Evolutionary conservation across 2,113 vertebrate genomes (phyloP).

Genomic region (Calypte anna): DNA sequence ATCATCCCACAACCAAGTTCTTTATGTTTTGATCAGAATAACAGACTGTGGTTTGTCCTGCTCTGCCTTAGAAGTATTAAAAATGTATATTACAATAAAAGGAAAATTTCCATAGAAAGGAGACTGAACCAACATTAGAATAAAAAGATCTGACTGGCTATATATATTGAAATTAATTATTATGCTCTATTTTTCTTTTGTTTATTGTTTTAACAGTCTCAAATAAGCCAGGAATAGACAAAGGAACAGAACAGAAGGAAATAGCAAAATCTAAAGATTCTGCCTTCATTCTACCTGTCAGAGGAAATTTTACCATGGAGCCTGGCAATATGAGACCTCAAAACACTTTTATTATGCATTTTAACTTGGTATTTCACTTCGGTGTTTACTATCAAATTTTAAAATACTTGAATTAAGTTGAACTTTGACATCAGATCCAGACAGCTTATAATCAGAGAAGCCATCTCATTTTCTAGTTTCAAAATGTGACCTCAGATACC

Average conservation of each 20-base stretch:
- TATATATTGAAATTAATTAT: background rate
- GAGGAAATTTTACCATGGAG: background rate
- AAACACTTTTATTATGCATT: background rate
- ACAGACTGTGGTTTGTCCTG: background rate
- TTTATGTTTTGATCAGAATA: background rate
- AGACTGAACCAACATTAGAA: background rate
- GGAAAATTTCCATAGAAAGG: background rate
- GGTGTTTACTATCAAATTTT: background rate
- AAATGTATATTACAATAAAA: background rate
- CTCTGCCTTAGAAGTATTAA: background rate
- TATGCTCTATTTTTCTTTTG: background rate
- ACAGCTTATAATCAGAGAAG: background rate
- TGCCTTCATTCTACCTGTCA: background rate
- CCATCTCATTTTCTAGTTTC: background rate
- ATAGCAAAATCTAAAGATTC: background rate
- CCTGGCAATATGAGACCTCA: background rate
- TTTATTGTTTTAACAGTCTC: background rate
- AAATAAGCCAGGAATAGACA: background rate
- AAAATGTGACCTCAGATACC: background rate
- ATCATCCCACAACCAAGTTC: background rate
- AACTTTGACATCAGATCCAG: background rate
- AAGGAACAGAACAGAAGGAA: background rate
- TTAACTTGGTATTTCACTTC: background rate
- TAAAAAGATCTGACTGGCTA: background rate
- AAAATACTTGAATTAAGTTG: background rate